Conservation (phyloP, 2,888 invertebrate species). For the Diarsia rubi region DNA sequence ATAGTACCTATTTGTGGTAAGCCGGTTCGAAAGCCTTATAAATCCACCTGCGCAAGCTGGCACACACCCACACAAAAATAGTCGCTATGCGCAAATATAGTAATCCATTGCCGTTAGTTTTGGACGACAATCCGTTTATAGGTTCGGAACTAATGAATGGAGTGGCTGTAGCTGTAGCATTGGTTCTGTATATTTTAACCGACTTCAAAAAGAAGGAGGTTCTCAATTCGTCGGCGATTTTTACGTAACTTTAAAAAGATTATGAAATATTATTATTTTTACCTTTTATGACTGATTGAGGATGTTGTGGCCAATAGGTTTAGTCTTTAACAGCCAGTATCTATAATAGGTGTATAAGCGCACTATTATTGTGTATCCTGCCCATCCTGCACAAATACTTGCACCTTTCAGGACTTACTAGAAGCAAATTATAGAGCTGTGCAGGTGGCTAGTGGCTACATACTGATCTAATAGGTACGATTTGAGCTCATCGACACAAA, state of each 20-base stretch:
- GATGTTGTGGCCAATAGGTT: not conserved
- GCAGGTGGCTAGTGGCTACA: no score
- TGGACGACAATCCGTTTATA: slow-evolving; percentile 10
- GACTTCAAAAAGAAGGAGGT: no score
- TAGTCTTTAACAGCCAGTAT: not conserved
- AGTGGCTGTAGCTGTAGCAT: not conserved
- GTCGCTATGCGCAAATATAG: slow-evolving; percentile 19
- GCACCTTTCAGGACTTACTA: no score
- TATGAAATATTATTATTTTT: not conserved
- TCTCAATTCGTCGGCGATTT: no score
- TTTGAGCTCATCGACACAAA: no score
- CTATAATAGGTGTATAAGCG: not conserved
- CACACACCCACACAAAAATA: slow-evolving; percentile 23
- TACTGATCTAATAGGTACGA: no score
- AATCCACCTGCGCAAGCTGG: slow-evolving; percentile 13
- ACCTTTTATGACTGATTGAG: not conserved
- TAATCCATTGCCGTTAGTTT: slow-evolving; percentile 15
- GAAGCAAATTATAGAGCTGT: no score
- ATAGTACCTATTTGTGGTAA: not conserved
- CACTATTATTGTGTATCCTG: no score
- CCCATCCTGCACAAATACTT: no score
- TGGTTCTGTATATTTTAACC: not conserved
- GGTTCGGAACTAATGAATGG: slow-evolving; percentile 16
- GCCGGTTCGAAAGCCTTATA: slow-evolving; percentile 6
- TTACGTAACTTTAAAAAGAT: not conserved